These are phyloP conservation scores for Dermatemys mawii DNA, from an alignment of 2,113 vertebrate species.

Conservation along the genomic window DNA sequence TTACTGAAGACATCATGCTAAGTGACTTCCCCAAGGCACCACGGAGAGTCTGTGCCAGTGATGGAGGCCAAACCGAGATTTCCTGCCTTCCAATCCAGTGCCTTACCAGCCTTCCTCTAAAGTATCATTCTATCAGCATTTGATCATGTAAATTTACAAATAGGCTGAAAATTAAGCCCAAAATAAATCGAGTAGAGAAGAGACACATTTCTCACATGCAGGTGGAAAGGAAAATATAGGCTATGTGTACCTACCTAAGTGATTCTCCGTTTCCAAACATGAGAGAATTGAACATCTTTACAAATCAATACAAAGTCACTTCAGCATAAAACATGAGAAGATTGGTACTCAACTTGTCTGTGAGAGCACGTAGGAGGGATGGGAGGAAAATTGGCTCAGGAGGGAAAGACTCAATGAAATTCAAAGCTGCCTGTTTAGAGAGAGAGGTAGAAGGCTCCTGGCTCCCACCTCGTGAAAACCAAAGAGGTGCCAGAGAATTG, in stretches of 20 bases:
- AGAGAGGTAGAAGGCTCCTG: not conserved
- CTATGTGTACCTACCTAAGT: conserved; percentile 9
- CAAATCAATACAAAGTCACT: conserved; percentile 65
- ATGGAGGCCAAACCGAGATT: not conserved
- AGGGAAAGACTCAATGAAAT: conserved; percentile 52
- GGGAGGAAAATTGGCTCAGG: not conserved
- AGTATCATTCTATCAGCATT: not conserved
- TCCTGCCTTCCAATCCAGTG: not conserved
- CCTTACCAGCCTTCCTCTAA: not conserved
- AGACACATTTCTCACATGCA: not conserved
- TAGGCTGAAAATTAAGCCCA: not conserved
- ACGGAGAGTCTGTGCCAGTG: not conserved
- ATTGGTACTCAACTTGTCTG: conserved; percentile 62
- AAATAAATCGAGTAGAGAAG: not conserved
- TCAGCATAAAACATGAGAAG: conserved; percentile 41
- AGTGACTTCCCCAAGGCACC: not conserved
- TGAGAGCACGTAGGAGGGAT: not conserved
- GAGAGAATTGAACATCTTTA: conserved; percentile 51
- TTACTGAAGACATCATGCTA: not conserved
- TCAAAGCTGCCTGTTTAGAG: conserved; percentile 45
- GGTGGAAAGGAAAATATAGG: not conserved
- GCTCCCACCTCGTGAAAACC: conserved; percentile 31
- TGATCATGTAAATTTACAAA: not conserved
- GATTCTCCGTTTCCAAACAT: conserved; percentile 46
- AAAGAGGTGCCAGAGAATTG: conserved; percentile 35